Conservation (phyloP, 2,113 vertebrate species). For the Pelecanoides urinatrix region DNA sequence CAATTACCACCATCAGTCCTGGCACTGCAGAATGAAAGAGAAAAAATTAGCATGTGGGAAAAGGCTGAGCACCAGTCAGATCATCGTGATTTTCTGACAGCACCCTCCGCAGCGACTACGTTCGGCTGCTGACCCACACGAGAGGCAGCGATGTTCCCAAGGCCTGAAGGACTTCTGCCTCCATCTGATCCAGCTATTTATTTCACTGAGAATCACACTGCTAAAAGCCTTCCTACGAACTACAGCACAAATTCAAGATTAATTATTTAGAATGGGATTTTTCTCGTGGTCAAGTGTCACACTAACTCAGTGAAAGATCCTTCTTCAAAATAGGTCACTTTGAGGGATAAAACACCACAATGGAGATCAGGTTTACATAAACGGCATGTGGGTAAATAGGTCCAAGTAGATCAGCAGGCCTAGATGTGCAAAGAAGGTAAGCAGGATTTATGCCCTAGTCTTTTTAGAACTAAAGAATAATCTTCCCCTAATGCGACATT, state of each 20-base stretch:
- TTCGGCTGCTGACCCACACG: background rate
- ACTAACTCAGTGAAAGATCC: background rate
- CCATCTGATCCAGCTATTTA: background rate
- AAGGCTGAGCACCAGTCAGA: background rate
- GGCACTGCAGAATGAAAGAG: background rate
- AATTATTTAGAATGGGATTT: background rate
- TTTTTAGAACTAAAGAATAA: background rate
- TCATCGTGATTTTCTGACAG: background rate
- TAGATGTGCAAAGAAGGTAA: conserved; percentile 18
- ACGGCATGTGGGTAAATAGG: background rate
- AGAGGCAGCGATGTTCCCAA: background rate
- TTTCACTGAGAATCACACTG: background rate
- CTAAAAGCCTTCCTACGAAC: background rate
- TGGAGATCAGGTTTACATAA: conserved; percentile 15
- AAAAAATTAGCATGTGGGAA: background rate
- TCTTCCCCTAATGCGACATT: background rate
- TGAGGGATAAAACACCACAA: background rate
- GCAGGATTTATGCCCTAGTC: conserved; percentile 15
- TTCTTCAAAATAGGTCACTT: conserved; percentile 13
- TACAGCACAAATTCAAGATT: background rate
- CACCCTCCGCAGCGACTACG: background rate
- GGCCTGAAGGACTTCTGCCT: background rate
- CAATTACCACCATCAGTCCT: background rate
- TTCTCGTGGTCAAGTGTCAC: background rate
- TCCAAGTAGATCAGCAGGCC: conserved; percentile 1